Evolutionary conservation across 2,113 vertebrate species (phyloP).

Genomic region (Coptodon rendalli): DNA sequence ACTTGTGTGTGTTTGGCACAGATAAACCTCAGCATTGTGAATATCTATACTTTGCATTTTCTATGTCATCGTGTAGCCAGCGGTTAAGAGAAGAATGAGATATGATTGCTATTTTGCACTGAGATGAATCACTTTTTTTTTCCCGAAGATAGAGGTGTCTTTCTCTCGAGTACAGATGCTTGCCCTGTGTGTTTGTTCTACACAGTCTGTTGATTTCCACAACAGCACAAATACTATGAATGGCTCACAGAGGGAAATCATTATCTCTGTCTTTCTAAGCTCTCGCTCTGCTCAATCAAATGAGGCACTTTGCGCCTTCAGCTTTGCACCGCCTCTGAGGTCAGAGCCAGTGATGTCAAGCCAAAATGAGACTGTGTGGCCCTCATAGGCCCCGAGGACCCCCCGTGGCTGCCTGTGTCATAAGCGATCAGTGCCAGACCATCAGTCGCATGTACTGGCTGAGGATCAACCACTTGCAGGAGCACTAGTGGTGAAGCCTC

Average conservation of each 20-base stretch:
- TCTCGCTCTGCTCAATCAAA: conserved; percentile 18
- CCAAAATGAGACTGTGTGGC: conserved; percentile 30
- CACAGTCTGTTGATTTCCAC: not conserved
- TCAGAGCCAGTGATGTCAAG: conserved; percentile 44
- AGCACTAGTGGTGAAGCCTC: conserved; percentile 29
- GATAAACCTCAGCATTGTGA: not conserved
- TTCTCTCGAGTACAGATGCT: not conserved
- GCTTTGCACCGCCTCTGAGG: conserved; percentile 28
- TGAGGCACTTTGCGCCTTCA: not conserved
- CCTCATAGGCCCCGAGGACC: not conserved
- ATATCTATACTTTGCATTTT: not conserved
- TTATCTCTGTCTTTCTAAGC: not conserved
- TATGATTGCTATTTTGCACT: not conserved
- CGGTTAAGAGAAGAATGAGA: not conserved
- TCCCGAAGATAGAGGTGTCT: not conserved
- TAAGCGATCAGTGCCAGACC: conserved; percentile 31
- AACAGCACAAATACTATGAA: not conserved
- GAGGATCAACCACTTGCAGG: conserved; percentile 54
- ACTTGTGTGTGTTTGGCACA: not conserved
- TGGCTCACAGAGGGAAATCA: not conserved
- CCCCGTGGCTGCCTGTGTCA: conserved; percentile 38
- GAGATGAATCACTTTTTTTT: not conserved
- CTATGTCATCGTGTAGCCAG: not conserved
- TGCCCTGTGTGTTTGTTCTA: not conserved
- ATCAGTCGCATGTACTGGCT: conserved; percentile 5